phyloP scores from a whole-genome alignment of 2,797 vertebrate genomes.

The Sphaeramia orbicularis region DNA sequence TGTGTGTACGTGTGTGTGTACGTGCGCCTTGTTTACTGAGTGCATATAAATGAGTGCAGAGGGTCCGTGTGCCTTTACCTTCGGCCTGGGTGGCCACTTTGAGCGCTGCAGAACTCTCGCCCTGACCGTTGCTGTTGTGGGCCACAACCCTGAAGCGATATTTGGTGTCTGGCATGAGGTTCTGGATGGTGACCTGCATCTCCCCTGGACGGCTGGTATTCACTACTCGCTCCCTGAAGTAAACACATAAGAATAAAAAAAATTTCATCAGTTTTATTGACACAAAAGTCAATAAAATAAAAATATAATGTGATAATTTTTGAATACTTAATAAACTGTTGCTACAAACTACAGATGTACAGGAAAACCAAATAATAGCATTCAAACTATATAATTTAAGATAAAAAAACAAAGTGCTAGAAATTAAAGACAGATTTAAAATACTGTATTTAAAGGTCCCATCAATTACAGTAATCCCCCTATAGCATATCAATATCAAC shows the following conservation, averaged over 20 bases:
- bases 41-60: conserved; percentile 21
- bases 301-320: background rate
- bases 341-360: no score
- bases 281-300: no score
- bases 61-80: conserved; percentile 80
- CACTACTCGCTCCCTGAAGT: conserved; percentile 92
- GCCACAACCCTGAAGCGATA: conserved; percentile 93
- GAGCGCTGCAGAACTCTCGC: conserved; percentile 91
- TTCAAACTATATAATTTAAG: no score
- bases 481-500: no score
- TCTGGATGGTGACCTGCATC: conserved; percentile 96
- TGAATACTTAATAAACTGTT: background rate
- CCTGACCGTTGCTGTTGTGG: conserved; percentile 92
- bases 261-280: conserved; percentile 3
- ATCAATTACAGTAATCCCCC: no score
- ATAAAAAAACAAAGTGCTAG: no score
- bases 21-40: conserved; percentile 53
- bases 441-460: no score
- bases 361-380: no score
- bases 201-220: conserved; percentile 94
- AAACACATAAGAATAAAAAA: background rate
- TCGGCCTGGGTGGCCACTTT: conserved; percentile 97
- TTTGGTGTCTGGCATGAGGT: conserved; percentile 95
- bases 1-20: conserved; percentile 49
- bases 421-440: no score